Base-by-base conservation (phyloP, 2,888 invertebrate species). In the Selenia dentaria region DNA sequence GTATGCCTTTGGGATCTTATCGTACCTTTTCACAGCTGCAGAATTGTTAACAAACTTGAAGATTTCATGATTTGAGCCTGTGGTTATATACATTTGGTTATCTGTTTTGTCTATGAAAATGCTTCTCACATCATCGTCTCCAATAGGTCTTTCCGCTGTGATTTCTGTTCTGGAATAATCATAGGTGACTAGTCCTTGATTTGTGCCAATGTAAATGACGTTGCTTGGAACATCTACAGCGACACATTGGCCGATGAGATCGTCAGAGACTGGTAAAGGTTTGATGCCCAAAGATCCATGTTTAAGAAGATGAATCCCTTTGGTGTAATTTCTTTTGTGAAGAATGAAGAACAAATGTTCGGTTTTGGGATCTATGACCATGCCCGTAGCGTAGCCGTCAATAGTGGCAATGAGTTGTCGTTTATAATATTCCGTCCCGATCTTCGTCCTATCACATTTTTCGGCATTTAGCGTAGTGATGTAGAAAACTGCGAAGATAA, bases 301-400 rank as follows among this genome's bases (percentile, higher is more conserved):
- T 48, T 80, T 80, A 0, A 90, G 52, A 0, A 89, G 47, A 55
- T 88, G 80, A 2, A 88, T 76, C 1, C 90, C 90, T 76, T 81
- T 87, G 0, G 88, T 89, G 35, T 86, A 88, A 47, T 89, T 90
- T 10, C 76, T 70, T 63, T 89, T 90, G 33, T 89, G 84, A 0
- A 90, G 70, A 0, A 86, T 72, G 43, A 90, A 89, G 57, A 88
- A 88, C 34, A 90, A 75, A 51, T 89, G 69, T 0, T 89, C 90
- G 0, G 83, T 86, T 48, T 67, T 68, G 0, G 85, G 80, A 32
- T 90, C 89, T 5, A 84, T 56, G 0, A 81, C 83, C 13, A 90
- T 73, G 2, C 83, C 83, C 0, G 87, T 86, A 0, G 90, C 79
- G 28, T 82, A 88, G 0, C 90, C 90, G 33, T 89, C 88, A 1